phyloP scores from a whole-genome alignment of 2,113 vertebrate species.

The Sapajus apella region DNA sequence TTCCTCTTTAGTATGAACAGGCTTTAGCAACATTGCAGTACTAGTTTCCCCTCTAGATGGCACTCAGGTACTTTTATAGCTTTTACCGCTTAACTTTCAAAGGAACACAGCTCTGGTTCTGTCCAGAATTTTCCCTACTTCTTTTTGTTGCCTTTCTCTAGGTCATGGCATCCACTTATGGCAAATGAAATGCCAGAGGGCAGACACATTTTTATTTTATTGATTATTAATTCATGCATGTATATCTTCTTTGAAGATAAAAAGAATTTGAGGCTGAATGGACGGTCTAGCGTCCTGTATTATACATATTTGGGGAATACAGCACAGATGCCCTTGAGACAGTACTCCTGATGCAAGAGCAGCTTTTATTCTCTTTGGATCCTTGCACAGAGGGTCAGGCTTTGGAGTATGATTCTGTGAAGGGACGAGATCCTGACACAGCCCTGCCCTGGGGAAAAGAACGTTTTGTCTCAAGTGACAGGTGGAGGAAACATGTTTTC shows the following conservation, averaged over 20 bases:
- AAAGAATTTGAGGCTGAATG: background rate
- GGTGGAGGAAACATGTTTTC: background rate
- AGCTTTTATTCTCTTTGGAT: background rate
- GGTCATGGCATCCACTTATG: background rate
- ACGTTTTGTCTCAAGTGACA: background rate
- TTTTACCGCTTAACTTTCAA: background rate
- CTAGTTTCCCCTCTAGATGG: constrained; percentile 55
- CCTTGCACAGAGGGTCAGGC: background rate
- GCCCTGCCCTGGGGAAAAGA: background rate
- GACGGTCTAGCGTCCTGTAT: background rate
- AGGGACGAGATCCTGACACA: background rate
- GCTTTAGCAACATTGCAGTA: background rate
- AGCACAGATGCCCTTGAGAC: background rate
- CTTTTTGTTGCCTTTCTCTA: background rate
- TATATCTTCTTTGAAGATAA: background rate
- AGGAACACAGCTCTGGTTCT: background rate
- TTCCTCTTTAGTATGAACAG: background rate
- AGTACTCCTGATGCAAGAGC: background rate
- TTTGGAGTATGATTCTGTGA: background rate
- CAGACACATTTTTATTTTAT: background rate
- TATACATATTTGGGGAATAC: background rate
- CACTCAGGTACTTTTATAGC: background rate
- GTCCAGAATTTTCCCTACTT: background rate
- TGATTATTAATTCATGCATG: background rate
- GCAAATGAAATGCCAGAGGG: background rate